Evolutionary conservation across 1,140 invertebrate species (phyloP), one percentile per base, ranked within the genome.

Genomic region (Ips nitidus): DNA sequence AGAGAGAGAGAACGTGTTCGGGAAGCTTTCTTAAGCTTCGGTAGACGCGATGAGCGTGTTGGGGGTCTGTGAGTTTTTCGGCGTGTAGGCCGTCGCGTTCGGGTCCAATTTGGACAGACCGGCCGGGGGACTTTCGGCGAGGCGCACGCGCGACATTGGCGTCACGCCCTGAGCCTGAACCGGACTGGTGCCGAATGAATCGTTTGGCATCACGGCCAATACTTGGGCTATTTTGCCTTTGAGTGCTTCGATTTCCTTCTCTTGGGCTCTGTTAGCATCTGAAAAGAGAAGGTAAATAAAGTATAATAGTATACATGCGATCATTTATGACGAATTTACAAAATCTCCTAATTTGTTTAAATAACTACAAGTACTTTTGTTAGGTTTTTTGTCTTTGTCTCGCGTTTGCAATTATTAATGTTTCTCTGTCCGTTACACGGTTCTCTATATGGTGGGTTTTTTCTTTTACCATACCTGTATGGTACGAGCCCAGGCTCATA

Each of bases 171-270:
- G 80, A 78, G 22, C 70, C 77, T 78, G 72, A 60, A 63, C 57
- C 4, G 41, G 59, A 75, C 67, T 75, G 64, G 78, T 75, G 73
- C 78, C 85, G 77, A 89, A 85, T 53, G 85, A 83, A 76, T 90
- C 90, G 73, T 88, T 86, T 41, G 94, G 94, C 91, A 96, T 94
- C 69, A 97, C 91, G 45, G 94, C 94, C 81, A 97, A 84, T 75
- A 95, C 90, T 83, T 98, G 94, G 58, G 94, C 93, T 75, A 94
- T 91, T 82, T 94, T 94, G 62, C 88, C 87, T 82, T 97, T 97
- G 74, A 97, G 85, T 77, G 95, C 91, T 75, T 91, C 90, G 72
- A 97, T 91, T 82, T 97, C 94, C 80, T 92, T 92, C 72, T 97
- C 94, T 83, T 94, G 92, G 72, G 87, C 84, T 71, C 88, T 85